phyloP scores from a whole-genome alignment of 1,140 invertebrate genomes.

The Leptinotarsa lineolata region DNA sequence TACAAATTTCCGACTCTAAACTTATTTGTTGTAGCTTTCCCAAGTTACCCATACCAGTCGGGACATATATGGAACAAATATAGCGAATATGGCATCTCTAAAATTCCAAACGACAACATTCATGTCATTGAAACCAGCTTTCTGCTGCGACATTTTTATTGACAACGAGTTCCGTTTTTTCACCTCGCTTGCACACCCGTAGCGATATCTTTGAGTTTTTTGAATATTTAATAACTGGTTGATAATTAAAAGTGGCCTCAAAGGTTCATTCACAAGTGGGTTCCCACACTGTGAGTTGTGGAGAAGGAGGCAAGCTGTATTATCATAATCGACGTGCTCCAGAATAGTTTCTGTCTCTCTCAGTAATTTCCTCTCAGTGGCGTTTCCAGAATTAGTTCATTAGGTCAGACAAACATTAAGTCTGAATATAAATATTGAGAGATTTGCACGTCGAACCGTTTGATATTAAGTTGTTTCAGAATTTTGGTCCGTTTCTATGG shows the following conservation, averaged over 20 bases:
- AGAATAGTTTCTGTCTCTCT: neutral
- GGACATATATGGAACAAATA: neutral
- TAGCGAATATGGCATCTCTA: neutral
- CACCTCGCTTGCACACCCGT: slow-evolving; percentile 18
- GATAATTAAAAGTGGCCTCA: slow-evolving; percentile 50
- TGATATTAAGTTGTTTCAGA: too few species aligned
- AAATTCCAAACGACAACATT: neutral
- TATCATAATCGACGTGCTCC: slow-evolving; percentile 33
- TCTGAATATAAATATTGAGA: neutral
- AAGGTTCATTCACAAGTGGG: slow-evolving; percentile 50
- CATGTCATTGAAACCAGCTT: neutral
- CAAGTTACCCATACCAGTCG: too few species aligned
- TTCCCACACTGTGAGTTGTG: slow-evolving; percentile 45
- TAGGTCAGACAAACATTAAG: neutral
- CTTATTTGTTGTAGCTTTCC: too few species aligned
- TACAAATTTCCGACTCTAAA: too few species aligned
- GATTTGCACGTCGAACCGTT: too few species aligned
- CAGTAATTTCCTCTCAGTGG: neutral
- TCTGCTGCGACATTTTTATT: slow-evolving; percentile 24
- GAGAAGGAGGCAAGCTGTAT: slow-evolving; percentile 19
- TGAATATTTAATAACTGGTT: slow-evolving; percentile 47
- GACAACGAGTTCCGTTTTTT: slow-evolving; percentile 24
- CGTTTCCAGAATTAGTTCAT: neutral
- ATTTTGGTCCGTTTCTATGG: too few species aligned
- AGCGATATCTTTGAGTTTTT: slow-evolving; percentile 22